Conservation (phyloP, 2,888 invertebrate genomes). For the Lepidocyrtinus sp. region DNA sequence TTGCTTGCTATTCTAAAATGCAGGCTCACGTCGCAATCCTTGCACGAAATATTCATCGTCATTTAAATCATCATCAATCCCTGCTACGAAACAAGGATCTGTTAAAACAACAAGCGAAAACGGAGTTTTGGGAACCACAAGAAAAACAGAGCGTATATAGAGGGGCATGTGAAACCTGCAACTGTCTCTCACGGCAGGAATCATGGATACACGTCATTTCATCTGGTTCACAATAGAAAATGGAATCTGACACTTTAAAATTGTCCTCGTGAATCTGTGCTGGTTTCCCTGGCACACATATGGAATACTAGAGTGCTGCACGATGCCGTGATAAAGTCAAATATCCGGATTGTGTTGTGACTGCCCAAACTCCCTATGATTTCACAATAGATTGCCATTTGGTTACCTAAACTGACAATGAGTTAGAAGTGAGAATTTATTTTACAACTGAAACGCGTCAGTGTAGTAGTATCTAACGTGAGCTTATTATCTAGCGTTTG, state of each 20-base stretch:
- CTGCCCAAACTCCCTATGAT: slow-evolving; percentile 45
- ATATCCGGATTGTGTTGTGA: slow-evolving; percentile 54
- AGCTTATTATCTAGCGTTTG: background rate
- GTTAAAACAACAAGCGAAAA: slow-evolving; percentile 41
- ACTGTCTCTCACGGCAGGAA: background rate
- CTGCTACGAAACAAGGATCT: background rate
- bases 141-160: background rate
- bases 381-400: slow-evolving; percentile 43
- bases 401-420: background rate
- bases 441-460: background rate
- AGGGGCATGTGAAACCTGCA: slow-evolving; percentile 16
- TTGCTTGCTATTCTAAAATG: slow-evolving; percentile 28
- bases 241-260: background rate
- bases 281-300: background rate
- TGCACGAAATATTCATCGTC: slow-evolving; percentile 32
- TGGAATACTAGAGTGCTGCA: background rate
- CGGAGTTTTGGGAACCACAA: slow-evolving; percentile 31
- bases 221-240: background rate
- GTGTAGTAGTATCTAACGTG: no score
- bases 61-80: background rate
- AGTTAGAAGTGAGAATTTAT: background rate
- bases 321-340: slow-evolving; percentile 52
- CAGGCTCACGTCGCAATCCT: slow-evolving; percentile 32
- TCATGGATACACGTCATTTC: slow-evolving; percentile 28
- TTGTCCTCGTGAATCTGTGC: background rate